A percentile compares a stretch with the other conserved stretches of the same genome.
These are phyloP conservation scores for Heliconius ethilla DNA, from an alignment of 2,888 invertebrate species.

Conservation along the genomic window DNA sequence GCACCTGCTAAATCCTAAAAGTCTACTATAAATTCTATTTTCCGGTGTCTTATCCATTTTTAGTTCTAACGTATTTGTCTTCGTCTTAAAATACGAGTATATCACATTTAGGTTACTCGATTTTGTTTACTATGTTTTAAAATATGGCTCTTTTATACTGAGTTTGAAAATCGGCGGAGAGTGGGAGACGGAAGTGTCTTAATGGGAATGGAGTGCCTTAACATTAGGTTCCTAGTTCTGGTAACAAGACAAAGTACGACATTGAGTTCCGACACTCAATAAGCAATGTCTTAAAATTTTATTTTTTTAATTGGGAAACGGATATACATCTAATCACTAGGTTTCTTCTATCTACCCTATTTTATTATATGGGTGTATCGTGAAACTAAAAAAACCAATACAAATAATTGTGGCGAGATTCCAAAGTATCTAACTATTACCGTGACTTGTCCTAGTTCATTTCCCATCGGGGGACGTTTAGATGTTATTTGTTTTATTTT, in stretches of 20 bases:
- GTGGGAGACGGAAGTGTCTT: no score
- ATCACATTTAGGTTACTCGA: neutral
- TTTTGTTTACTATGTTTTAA: neutral
- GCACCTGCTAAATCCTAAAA: conserved; percentile 26
- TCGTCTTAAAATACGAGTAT: conserved; percentile 4
- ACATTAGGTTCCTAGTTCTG: no score
- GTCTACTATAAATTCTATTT: conserved; percentile 24
- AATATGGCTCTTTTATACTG: neutral
- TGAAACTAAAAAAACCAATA: neutral
- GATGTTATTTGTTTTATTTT: neutral
- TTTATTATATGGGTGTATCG: no score
- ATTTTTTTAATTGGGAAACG: no score
- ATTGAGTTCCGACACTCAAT: no score
- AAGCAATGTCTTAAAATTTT: no score
- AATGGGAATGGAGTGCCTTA: no score
- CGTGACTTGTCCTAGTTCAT: neutral
- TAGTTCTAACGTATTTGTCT: conserved; percentile 4
- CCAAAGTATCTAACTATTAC: neutral
- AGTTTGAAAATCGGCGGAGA: no score
- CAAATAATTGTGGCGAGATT: neutral
- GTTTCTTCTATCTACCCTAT: no score
- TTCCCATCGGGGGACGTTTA: no score
- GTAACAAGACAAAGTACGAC: no score
- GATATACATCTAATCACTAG: no score
- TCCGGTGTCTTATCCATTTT: conserved; percentile 14